Percentiles rank a stretch among this genome's conserved stretches.
These are phyloP conservation scores for Polymixis lichenea DNA, from an alignment of 2,888 invertebrate genomes.

Conservation along the genomic window DNA sequence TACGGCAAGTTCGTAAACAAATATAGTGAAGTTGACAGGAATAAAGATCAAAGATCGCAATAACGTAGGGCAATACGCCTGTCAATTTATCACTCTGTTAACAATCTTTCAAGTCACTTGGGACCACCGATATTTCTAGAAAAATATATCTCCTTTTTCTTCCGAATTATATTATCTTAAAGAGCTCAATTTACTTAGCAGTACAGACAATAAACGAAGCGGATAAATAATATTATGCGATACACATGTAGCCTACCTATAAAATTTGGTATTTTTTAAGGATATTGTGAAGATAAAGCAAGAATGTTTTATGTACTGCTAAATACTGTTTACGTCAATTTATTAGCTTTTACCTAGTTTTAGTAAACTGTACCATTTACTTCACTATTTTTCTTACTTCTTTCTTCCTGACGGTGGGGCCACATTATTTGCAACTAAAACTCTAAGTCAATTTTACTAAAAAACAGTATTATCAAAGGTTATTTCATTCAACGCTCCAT, in stretches of 20 bases:
- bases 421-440: slow-evolving; percentile 54
- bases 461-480: neutral
- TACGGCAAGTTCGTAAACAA: neutral
- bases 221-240: slow-evolving; percentile 6
- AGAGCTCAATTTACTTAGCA: slow-evolving; percentile 2
- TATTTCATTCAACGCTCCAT: slow-evolving; percentile 14
- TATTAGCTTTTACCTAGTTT: neutral
- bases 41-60: neutral
- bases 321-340: neutral
- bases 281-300: neutral
- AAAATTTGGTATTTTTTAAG: neutral
- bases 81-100: slow-evolving; percentile 6
- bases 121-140: neutral
- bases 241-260: neutral
- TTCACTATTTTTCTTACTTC: slow-evolving; percentile 60
- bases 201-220: neutral
- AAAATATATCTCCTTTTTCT: slow-evolving; percentile 5
- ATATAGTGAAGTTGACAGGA: neutral
- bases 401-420: slow-evolving; percentile 59
- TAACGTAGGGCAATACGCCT: neutral
- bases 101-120: slow-evolving; percentile 8
- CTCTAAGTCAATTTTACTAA: neutral
- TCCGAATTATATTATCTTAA: neutral
- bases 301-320: neutral
- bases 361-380: slow-evolving; percentile 15